Evolutionary conservation across 2,888 invertebrate genomes (phyloP).

Genomic region (Athalia cordata): DNA sequence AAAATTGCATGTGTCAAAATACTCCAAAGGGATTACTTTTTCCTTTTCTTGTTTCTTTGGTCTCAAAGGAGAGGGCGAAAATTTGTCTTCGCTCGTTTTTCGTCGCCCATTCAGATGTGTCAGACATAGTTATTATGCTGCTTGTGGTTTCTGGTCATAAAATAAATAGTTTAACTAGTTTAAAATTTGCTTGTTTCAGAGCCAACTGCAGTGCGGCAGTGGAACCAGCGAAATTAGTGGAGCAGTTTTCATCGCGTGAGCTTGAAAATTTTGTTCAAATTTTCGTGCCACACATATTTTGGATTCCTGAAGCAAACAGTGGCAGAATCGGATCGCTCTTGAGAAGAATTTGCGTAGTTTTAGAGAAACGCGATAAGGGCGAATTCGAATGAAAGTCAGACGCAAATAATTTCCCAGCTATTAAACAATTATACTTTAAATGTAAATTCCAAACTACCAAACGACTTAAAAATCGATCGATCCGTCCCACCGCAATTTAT

Average conservation of each 20-base stretch:
- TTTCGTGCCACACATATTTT: too few species aligned
- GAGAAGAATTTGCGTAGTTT: background rate
- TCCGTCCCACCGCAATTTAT: background rate
- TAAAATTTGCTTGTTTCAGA: conserved; percentile 14
- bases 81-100: too few species aligned
- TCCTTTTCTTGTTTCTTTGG: too few species aligned
- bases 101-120: too few species aligned
- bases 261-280: background rate
- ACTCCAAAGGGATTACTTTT: too few species aligned
- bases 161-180: background rate
- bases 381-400: background rate
- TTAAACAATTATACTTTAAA: background rate
- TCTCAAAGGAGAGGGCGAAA: too few species aligned
- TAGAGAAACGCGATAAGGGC: background rate
- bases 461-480: background rate
- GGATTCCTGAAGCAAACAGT: too few species aligned
- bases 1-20: too few species aligned
- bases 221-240: background rate
- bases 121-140: too few species aligned
- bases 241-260: background rate
- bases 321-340: too few species aligned
- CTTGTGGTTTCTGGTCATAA: too few species aligned
- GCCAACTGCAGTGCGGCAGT: conserved; percentile 2
- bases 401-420: background rate
- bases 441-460: background rate